Evolutionary conservation across 2,113 vertebrate species (phyloP), one percentile per base, ranked within the genome.

Genomic region (Tichodroma muraria): DNA sequence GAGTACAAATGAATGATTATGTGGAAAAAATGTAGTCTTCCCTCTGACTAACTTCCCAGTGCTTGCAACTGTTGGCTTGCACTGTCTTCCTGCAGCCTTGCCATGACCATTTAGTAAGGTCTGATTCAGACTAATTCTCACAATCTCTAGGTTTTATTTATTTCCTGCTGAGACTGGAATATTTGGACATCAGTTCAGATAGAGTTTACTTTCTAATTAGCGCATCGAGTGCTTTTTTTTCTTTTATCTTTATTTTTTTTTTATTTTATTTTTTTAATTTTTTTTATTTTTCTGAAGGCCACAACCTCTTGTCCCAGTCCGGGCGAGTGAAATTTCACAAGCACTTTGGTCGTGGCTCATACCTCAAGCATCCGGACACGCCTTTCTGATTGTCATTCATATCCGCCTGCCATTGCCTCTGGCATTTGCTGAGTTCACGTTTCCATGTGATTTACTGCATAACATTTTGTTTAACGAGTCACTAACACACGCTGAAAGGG

Each of bases 371-470:
- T 97, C 94, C 35, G 35, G 95, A 95, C 96, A 95, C 96, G 66
- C 96, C 96, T 96, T 92, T 82, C 60, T 97, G 95, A 93, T 96
- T 97, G 94, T 95, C 94, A 94, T 89, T 96, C 96, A 73, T 91
- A 96, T 97, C 91, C 40, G 59, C 90, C 92, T 88, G 91, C 93
- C 90, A 64, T 82, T 92, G 94, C 94, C 95, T 92, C 89, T 96
- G 96, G 95, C 94, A 89, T 95, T 90, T 94, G 84, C 95, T 96
- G 94, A 97, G 79, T 94, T 97, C 90, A 89, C 72, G 16, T 96
- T 97, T 96, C 91, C 76, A 57, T 78, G 71, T 89, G 94, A 96
- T 88, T 89, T 96, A 92, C 93, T 93, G 80, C 85, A 89, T 47
- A 94, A 89, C 70, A 78, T 63, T 95, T 88, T 84, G 69, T 80